Conservation (phyloP, 2,888 invertebrate species). For the Charanyca ferruginea region DNA sequence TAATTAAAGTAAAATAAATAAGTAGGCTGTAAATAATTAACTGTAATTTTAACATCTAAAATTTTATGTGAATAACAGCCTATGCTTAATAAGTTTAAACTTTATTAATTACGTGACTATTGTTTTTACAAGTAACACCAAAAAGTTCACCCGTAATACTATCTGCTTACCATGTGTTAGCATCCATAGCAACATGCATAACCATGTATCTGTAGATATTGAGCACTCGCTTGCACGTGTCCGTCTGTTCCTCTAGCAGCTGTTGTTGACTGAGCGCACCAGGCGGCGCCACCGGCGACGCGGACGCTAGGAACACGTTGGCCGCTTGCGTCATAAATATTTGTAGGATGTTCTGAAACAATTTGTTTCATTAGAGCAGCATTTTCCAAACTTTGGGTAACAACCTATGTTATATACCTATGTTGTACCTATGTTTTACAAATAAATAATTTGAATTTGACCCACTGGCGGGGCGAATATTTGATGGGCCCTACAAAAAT, state of each 20-base stretch:
- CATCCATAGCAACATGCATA: conserved; percentile 98
- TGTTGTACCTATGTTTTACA: too few relatives aligned
- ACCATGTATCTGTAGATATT: conserved; percentile 99
- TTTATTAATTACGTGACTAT: too few relatives aligned
- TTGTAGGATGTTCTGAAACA: conserved; percentile 94
- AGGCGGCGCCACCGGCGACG: conserved; percentile 89
- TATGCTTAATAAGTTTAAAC: too few relatives aligned
- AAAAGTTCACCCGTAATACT: neutral
- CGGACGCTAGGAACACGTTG: conserved; percentile 96
- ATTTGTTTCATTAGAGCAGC: conserved; percentile 75
- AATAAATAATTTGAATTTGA: too few relatives aligned
- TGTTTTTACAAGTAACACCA: neutral
- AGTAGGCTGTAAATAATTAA: too few relatives aligned
- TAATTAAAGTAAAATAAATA: too few relatives aligned
- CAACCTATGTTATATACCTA: too few relatives aligned
- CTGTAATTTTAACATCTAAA: too few relatives aligned
- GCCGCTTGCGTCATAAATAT: conserved; percentile 98
- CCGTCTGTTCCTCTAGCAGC: conserved; percentile 97
- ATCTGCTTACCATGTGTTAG: conserved; percentile 95
- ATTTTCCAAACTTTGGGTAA: too few relatives aligned
- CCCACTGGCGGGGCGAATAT: too few relatives aligned
- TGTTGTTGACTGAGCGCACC: conserved; percentile 91
- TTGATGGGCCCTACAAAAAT: too few relatives aligned
- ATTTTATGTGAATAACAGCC: too few relatives aligned
- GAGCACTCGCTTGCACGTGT: conserved; percentile 98